Evolutionary conservation across 2,113 vertebrate genomes (phyloP).

Genomic region (Pachypanchax playfairii): DNA sequence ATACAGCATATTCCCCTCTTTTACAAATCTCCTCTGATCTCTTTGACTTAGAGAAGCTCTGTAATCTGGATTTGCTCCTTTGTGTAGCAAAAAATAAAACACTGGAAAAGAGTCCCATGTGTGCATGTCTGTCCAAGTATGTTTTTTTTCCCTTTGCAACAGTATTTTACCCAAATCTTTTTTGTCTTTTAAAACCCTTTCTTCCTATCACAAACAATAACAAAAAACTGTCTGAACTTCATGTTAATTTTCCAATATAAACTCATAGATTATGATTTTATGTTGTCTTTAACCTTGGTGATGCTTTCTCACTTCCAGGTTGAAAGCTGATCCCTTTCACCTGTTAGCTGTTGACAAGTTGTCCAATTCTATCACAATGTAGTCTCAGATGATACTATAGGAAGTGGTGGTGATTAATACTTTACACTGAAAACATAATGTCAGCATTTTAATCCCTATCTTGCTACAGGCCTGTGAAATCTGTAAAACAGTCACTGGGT

Average conservation of each 20-base stretch:
- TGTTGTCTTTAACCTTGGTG: not conserved
- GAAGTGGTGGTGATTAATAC: constrained; percentile 15
- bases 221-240: constrained; percentile 15
- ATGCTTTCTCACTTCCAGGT: constrained; percentile 27
- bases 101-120: constrained; percentile 1
- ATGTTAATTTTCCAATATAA: constrained; percentile 8
- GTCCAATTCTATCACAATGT: constrained; percentile 42
- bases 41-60: constrained; percentile 44
- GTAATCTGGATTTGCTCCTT: constrained; percentile 70
- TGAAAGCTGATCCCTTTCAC: constrained; percentile 53
- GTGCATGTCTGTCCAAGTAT: constrained; percentile 7
- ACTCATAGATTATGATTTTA: no score
- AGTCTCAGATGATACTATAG: constrained; percentile 12
- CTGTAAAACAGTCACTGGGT: not conserved
- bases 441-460: constrained; percentile 12
- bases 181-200: constrained; percentile 24
- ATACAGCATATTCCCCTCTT: constrained; percentile 35
- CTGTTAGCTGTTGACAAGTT: constrained; percentile 48
- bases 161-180: constrained; percentile 51
- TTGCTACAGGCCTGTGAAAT: not conserved
- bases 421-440: constrained; percentile 8
- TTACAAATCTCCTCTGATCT: constrained; percentile 63
- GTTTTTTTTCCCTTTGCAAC: constrained; percentile 25
- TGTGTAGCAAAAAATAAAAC: constrained; percentile 48
- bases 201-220: not conserved